Conservation (phyloP, 2,113 vertebrate genomes). For the Corythaeola cristata region DNA sequence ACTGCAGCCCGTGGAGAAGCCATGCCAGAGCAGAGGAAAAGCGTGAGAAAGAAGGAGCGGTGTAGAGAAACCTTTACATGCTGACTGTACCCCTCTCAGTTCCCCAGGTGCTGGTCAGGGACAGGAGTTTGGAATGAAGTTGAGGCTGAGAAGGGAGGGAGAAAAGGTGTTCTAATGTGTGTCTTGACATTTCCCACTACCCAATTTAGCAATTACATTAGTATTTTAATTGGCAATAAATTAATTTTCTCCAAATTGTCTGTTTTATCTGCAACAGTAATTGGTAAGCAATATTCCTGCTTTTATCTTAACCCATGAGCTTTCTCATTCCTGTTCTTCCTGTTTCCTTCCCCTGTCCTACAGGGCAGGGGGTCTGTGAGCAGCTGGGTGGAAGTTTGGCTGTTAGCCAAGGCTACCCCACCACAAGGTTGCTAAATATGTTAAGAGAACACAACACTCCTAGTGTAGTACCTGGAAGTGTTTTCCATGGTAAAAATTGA, state of each 20-base stretch:
- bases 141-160: neutral
- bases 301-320: neutral
- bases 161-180: neutral
- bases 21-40: neutral
- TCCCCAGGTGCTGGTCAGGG: neutral
- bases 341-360: neutral
- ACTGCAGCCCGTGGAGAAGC: neutral
- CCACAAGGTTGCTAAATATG: neutral
- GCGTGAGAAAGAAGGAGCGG: neutral
- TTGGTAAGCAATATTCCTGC: neutral
- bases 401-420: neutral
- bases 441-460: neutral
- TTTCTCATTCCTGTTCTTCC: neutral
- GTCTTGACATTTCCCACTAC: neutral
- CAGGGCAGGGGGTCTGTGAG: neutral
- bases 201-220: neutral
- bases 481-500: neutral
- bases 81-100: rapidly evolving
- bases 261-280: neutral
- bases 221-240: neutral
- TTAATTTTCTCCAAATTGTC: neutral
- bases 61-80: neutral
- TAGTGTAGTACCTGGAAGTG: neutral
- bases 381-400: neutral
- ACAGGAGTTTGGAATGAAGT: neutral